Evolutionary conservation across 2,888 invertebrate species (phyloP).

Genomic region (Trachelus troglodyta): DNA sequence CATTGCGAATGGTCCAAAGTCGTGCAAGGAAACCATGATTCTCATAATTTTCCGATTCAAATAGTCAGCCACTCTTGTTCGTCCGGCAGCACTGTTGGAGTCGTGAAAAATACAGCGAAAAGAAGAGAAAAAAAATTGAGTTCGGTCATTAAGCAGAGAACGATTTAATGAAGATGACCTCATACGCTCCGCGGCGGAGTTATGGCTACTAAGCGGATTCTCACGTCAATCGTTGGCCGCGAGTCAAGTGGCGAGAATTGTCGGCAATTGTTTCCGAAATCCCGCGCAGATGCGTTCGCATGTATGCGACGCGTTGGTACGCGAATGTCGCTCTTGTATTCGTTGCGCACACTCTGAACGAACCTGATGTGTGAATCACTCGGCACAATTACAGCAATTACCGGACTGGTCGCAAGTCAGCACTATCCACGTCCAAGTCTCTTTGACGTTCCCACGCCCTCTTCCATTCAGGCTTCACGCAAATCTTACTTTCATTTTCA

Average conservation of each 20-base stretch:
- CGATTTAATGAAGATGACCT: conserved; percentile 67
- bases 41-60: not conserved
- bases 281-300: conserved; percentile 60
- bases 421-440: conserved; percentile 53
- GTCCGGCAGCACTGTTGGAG: not conserved
- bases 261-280: conserved; percentile 67
- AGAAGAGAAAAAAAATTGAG: conserved; percentile 53
- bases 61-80: not conserved
- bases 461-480: conserved; percentile 62
- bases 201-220: conserved; percentile 61
- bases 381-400: conserved; percentile 66
- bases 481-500: conserved; percentile 49
- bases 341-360: conserved; percentile 20
- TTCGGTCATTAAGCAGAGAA: conserved; percentile 65
- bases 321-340: conserved; percentile 28
- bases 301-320: conserved; percentile 32
- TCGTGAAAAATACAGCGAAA: not conserved
- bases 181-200: conserved; percentile 58
- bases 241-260: conserved; percentile 67
- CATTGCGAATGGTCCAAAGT: not conserved
- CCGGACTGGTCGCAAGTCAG: conserved; percentile 53
- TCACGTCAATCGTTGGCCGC: conserved; percentile 65
- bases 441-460: conserved; percentile 65
- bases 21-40: too few species aligned
- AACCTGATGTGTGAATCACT: conserved; percentile 67